Evolutionary conservation across 1,140 invertebrate species (phyloP), one percentile per base, ranked within the genome.

Genomic region (Idris sp.): DNA sequence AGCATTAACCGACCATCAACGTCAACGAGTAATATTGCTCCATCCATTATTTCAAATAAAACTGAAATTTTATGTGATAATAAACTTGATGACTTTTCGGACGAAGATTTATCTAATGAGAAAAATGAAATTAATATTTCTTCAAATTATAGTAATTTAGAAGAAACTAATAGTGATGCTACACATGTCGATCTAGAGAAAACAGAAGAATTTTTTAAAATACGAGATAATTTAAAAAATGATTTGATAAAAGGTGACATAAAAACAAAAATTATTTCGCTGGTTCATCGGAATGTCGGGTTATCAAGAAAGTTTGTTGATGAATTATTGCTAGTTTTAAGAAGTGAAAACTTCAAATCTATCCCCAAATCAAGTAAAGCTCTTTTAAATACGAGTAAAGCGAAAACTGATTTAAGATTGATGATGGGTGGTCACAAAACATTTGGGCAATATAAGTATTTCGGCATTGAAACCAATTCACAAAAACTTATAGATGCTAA

Each of bases 281-380:
- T 49, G 10, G 11, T 30, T 46, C 28, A 16, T 11, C 25, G 43
- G 5, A 1, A 46, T 10, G 31, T 46, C n/a, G n/a, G 19, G 4
- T 8, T 4, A 2, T n/a, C 35, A 10, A 11, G 14, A 7, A 13
- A 6, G 4, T 35, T 49, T 28, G 16, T 53, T 16, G 10, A 53
- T n/a, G 49, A 53, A 2, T 22, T 53, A 4, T 18, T 53, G 2
- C 10, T 53, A 16, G 2, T 53, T n/a, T 38, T 53, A 11, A 10
- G 35, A 2, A 53, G 49, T 11, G 35, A 53, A 28, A 31, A 31
- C n/a, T 40, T 16, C 1, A n/a, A 3, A n/a, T 0, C 10, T 9
- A 16, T 53, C 7, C 49, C 49, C 0, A 53, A 38, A 40, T 26
- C 1, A 16, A 11, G 8, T 28, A 38, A 53, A 15, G 28, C 33